These are phyloP conservation scores for Drosophila kuntzei DNA, from an alignment of 2,888 invertebrate genomes.

Conservation along the genomic window DNA sequence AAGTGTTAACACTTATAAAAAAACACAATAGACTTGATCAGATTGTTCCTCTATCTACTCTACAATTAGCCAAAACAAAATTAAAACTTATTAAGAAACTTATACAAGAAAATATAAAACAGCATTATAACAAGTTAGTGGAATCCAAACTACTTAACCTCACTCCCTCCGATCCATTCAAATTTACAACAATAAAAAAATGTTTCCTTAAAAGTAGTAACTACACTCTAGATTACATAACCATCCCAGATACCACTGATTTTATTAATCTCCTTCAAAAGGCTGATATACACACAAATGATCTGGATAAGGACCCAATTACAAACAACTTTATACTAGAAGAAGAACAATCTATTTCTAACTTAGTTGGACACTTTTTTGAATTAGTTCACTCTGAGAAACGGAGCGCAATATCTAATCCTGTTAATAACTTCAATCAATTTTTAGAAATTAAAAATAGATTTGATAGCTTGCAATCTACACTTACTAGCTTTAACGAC, in stretches of 20 bases:
- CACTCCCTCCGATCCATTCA: too few species aligned
- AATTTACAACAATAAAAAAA: neutral
- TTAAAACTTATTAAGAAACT: neutral
- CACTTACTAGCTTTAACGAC: neutral
- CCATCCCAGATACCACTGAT: too few species aligned
- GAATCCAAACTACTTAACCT: slow-evolving; percentile 1
- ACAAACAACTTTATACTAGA: too few species aligned
- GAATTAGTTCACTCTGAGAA: neutral
- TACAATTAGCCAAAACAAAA: slow-evolving; percentile 2
- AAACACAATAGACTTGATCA: slow-evolving; percentile 1
- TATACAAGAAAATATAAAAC: neutral
- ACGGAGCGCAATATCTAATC: neutral
- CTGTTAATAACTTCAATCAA: neutral
- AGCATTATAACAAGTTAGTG: neutral
- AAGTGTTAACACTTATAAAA: slow-evolving; percentile 2
- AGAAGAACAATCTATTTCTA: too few species aligned
- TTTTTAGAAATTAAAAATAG: neutral
- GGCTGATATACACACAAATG: too few species aligned
- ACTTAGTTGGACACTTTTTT: neutral
- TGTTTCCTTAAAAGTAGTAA: neutral
- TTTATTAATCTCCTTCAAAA: too few species aligned
- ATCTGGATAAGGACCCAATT: too few species aligned
- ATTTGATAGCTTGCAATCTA: neutral
- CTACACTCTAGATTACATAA: too few species aligned
- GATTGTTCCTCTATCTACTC: neutral